Evolutionary conservation across 2,888 invertebrate genomes (phyloP).

Genomic region (Dione juno): DNA sequence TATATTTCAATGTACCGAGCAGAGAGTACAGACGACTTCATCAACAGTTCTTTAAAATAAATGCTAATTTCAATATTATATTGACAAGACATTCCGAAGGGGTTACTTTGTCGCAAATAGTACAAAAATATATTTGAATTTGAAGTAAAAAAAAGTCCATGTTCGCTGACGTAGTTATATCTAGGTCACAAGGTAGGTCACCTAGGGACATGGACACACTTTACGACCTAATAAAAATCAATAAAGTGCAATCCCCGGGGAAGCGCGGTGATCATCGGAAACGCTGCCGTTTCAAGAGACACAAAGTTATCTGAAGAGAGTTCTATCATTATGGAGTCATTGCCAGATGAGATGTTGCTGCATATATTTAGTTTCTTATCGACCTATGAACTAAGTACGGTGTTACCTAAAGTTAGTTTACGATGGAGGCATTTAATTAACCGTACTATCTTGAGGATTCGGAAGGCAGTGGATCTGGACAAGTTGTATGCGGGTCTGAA

Average conservation of each 20-base stretch:
- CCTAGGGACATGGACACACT: not conserved
- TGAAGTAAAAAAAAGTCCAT: not conserved
- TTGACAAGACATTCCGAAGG: too few relatives aligned
- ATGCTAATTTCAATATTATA: too few relatives aligned
- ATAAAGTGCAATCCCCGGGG: constrained; percentile 10
- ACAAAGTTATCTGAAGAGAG: not conserved
- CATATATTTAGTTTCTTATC: constrained; percentile 51
- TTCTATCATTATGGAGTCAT: not conserved
- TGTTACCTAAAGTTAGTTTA: constrained; percentile 47
- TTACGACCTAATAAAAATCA: not conserved
- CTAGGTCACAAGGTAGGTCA: constrained; percentile 13
- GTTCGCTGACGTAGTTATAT: not conserved
- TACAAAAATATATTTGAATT: not conserved
- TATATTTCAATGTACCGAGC: not conserved
- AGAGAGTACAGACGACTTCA: too few relatives aligned
- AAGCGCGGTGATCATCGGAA: not conserved
- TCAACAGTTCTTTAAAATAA: too few relatives aligned
- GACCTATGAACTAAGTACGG: constrained; percentile 43
- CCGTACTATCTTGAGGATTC: constrained; percentile 41
- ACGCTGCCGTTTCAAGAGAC: not conserved
- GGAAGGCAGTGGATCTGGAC: constrained; percentile 35
- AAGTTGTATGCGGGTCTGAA: constrained; percentile 41
- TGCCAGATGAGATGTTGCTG: constrained; percentile 52
- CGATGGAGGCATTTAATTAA: constrained; percentile 49
- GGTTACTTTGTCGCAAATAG: too few relatives aligned